Evolutionary conservation across 1,140 invertebrate genomes (phyloP).

Genomic region (Drosophila gunungcola): DNA sequence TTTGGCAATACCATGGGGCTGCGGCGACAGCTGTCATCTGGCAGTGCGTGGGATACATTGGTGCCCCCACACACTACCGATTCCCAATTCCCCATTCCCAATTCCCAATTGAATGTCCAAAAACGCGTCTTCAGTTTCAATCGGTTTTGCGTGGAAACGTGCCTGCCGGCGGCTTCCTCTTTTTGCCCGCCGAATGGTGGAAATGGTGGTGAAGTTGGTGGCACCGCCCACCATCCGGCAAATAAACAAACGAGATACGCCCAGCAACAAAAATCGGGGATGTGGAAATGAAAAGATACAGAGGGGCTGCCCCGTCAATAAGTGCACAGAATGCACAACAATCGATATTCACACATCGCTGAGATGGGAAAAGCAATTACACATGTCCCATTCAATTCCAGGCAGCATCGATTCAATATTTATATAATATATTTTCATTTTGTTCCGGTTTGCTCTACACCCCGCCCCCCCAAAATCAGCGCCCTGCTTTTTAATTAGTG

Average conservation of each 20-base stretch:
- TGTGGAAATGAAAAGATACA: constrained; percentile 14
- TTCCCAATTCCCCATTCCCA: no score
- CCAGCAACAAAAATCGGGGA: constrained; percentile 12
- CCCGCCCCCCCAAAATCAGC: not conserved
- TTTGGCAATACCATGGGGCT: not conserved
- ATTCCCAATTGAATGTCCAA: constrained; percentile 65
- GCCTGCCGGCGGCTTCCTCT: constrained; percentile 55
- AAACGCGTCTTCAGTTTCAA: constrained; percentile 68
- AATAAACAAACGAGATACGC: constrained; percentile 31
- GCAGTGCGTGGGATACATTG: constrained; percentile 23
- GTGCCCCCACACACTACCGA: constrained; percentile 8
- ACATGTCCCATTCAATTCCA: constrained; percentile 63
- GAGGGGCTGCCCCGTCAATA: constrained; percentile 18
- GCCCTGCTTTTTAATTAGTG: constrained; percentile 70
- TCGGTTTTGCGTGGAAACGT: constrained; percentile 56
- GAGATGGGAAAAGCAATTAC: constrained; percentile 68
- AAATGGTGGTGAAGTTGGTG: constrained; percentile 17
- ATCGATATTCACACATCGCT: constrained; percentile 46
- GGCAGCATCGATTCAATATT: constrained; percentile 48
- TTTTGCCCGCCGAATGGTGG: constrained; percentile 64
- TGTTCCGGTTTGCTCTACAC: not conserved
- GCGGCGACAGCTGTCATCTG: constrained; percentile 76
- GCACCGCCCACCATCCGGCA: constrained; percentile 29
- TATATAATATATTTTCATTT: constrained; percentile 61
- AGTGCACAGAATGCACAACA: constrained; percentile 25